These are phyloP conservation scores for Notiomystis cincta DNA, from an alignment of 2,113 vertebrate species.

Conservation along the genomic window DNA sequence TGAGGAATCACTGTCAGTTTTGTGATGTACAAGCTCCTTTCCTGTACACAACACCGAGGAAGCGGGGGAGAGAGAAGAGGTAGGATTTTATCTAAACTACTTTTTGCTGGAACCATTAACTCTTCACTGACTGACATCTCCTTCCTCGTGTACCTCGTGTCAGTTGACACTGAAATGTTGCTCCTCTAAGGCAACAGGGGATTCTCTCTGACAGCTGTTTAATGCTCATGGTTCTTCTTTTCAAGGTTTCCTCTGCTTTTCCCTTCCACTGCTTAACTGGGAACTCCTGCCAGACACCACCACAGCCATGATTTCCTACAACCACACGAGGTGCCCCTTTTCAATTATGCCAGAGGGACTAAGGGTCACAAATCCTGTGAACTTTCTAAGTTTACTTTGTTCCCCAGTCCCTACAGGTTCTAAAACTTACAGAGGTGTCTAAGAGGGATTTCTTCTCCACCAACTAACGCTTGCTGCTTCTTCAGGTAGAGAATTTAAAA, in stretches of 20 bases:
- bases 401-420: background rate
- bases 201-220: slow-evolving; percentile 11
- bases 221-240: background rate
- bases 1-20: slow-evolving; percentile 53
- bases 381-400: background rate
- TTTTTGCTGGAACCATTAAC: slow-evolving; percentile 47
- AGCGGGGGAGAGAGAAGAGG: slow-evolving; percentile 6
- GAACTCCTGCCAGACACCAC: background rate
- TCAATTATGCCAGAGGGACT: background rate
- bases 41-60: background rate
- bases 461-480: background rate
- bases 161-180: background rate
- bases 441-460: background rate
- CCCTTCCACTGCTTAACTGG: background rate
- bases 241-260: background rate
- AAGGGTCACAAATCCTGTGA: background rate
- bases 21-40: background rate
- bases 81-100: slow-evolving; percentile 48
- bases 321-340: background rate
- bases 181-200: background rate
- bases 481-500: background rate
- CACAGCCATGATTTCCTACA: background rate
- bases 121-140: background rate
- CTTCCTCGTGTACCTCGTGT: background rate
- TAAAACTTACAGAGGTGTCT: background rate